A percentile compares a stretch with the other conserved stretches of the same genome.
Conservation (phyloP, 53 echinoderm and acorn worm genomes). For the Temnopleurus reevesii region DNA sequence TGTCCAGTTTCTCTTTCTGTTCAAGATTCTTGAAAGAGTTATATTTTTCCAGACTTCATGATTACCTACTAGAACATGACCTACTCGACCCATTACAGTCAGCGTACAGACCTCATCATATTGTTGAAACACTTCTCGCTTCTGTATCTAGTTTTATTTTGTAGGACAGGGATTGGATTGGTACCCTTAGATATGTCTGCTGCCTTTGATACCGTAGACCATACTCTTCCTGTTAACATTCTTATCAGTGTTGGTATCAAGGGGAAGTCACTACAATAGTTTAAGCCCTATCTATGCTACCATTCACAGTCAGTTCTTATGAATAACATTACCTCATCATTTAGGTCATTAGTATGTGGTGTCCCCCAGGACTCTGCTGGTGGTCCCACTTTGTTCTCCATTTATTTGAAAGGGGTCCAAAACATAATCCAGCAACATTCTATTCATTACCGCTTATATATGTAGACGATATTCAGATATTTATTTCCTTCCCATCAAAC, state of each 20-base stretch:
- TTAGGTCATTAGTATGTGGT: background rate
- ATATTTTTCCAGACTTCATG: too few relatives aligned
- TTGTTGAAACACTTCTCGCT: too few relatives aligned
- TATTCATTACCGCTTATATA: conserved; percentile 13
- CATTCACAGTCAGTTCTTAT: conserved; percentile 33
- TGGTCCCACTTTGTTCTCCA: conserved; percentile 24
- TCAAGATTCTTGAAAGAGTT: too few relatives aligned
- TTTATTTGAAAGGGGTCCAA: background rate
- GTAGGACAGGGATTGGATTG: too few relatives aligned
- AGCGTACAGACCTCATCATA: too few relatives aligned
- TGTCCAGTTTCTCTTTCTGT: too few relatives aligned
- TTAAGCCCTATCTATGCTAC: background rate
- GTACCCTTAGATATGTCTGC: conserved; percentile 43
- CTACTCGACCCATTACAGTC: too few relatives aligned
- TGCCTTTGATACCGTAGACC: conserved; percentile 42
- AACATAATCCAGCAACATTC: background rate
- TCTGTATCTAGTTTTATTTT: too few relatives aligned
- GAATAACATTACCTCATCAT: background rate
- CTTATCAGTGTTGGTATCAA: background rate
- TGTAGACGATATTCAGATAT: background rate
- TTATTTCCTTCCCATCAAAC: background rate
- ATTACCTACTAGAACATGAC: too few relatives aligned
- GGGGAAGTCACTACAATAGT: background rate
- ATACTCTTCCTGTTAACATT: background rate
- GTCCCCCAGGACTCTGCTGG: conserved; percentile 22